These are phyloP conservation scores for Austrofundulus limnaeus DNA, from an alignment of 2,113 vertebrate species.

Conservation along the genomic window DNA sequence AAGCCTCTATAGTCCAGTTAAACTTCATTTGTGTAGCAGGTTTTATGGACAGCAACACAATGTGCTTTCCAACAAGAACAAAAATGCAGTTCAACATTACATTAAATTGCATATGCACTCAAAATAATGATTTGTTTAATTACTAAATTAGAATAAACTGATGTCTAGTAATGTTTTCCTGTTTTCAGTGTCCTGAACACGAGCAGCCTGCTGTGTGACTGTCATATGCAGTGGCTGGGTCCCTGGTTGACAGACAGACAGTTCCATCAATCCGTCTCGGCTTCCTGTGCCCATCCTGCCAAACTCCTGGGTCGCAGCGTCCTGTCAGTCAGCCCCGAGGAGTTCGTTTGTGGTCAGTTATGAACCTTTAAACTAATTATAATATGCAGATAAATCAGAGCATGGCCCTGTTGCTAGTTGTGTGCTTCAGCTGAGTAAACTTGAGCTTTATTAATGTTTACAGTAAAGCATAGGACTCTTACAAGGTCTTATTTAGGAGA, in stretches of 20 bases:
- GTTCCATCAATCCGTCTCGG: conserved; percentile 86
- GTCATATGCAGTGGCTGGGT: conserved; percentile 94
- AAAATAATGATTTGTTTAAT: background rate
- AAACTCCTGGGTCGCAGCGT: conserved; percentile 86
- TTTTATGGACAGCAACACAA: no score
- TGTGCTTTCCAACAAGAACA: no score
- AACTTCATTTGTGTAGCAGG: no score
- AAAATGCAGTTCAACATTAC: no score
- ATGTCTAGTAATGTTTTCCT: background rate
- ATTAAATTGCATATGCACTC: no score
- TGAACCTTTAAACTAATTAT: background rate
- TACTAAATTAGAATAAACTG: no score
- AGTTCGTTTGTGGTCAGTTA: conserved; percentile 94
- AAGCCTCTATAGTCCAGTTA: no score
- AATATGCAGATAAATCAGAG: background rate
- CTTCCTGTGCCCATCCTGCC: conserved; percentile 92
- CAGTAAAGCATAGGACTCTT: no score
- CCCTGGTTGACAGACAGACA: conserved; percentile 88
- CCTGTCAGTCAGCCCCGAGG: conserved; percentile 85
- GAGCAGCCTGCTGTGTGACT: conserved; percentile 95
- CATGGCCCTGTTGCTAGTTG: no score
- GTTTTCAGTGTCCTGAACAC: conserved; percentile 89
- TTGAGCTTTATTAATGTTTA: no score
- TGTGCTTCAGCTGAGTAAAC: background rate
- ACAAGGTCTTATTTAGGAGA: background rate